Percentiles rank a stretch among this genome's conserved stretches.
phyloP scores from a whole-genome alignment of 1,140 invertebrate species.

The Aporrectodea caliginosa region DNA sequence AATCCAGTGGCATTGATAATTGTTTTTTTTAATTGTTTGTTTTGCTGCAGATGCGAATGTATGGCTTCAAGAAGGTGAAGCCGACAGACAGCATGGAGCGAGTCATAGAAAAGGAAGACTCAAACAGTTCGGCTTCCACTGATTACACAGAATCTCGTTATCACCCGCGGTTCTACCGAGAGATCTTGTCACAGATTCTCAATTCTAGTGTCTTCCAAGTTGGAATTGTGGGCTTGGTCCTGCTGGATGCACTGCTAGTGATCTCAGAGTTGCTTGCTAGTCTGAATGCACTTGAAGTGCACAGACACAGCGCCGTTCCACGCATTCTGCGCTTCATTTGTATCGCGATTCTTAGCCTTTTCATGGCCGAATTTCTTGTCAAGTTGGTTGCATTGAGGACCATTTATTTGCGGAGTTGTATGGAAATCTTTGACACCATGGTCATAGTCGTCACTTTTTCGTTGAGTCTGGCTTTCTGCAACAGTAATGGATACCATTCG shows the following conservation, averaged over 20 bases:
- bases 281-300: constrained; percentile 36
- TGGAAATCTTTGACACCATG: constrained; percentile 55
- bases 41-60: constrained; percentile 49
- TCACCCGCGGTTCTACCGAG: constrained; percentile 38
- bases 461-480: constrained; percentile 50
- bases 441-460: constrained; percentile 53
- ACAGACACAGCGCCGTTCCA: constrained; percentile 34
- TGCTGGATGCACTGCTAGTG: constrained; percentile 50
- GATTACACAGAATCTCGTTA: constrained; percentile 45
- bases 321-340: constrained; percentile 50
- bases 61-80: constrained; percentile 41
- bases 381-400: constrained; percentile 51
- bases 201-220: constrained; percentile 52
- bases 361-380: constrained; percentile 49
- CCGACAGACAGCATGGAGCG: constrained; percentile 49
- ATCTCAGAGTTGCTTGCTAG: constrained; percentile 51
- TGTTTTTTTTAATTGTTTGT: too few species aligned
- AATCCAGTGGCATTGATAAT: too few species aligned
- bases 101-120: constrained; percentile 53
- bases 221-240: constrained; percentile 45
- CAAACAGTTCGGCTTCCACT: constrained; percentile 44
- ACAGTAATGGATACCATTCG: constrained; percentile 40
- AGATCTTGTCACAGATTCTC: constrained; percentile 38
- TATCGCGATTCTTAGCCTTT: constrained; percentile 49
- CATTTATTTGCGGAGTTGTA: constrained; percentile 51